These are phyloP conservation scores for Myotis pilosus DNA, from an alignment of 2,797 vertebrate species.

Conservation along the genomic window DNA sequence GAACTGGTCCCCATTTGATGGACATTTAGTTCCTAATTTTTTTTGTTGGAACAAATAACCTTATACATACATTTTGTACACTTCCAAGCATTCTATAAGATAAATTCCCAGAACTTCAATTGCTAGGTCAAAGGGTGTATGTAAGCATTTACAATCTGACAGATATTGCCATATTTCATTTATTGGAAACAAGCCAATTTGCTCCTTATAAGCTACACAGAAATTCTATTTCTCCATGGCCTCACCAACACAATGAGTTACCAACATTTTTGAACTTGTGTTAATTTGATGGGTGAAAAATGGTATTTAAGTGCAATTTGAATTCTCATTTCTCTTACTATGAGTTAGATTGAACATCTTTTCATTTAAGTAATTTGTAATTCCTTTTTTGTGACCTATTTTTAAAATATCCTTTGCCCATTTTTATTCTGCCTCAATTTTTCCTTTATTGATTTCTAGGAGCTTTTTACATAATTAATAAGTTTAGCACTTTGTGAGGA, in stretches of 20 bases:
- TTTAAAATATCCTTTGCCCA: background rate
- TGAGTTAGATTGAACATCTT: background rate
- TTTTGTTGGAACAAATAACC: conserved; percentile 5
- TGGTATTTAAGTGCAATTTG: background rate
- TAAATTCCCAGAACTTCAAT: background rate
- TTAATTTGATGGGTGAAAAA: background rate
- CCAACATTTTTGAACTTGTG: background rate
- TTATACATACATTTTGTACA: background rate
- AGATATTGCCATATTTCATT: background rate
- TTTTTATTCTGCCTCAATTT: conserved; percentile 12
- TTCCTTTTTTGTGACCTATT: background rate
- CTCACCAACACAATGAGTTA: background rate
- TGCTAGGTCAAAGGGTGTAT: background rate
- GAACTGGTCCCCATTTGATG: background rate
- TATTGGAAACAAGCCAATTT: background rate
- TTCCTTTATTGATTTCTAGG: background rate
- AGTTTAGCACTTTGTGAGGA: background rate
- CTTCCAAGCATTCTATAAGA: background rate
- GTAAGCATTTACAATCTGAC: background rate
- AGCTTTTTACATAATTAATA: background rate
- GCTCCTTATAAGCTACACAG: background rate
- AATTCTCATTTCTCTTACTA: background rate
- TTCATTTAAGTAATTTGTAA: background rate
- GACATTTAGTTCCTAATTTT: background rate
- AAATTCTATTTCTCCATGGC: background rate